Conservation (phyloP, 92 coral and sea anemone genomes). For the Isaurus tuberculatus region DNA sequence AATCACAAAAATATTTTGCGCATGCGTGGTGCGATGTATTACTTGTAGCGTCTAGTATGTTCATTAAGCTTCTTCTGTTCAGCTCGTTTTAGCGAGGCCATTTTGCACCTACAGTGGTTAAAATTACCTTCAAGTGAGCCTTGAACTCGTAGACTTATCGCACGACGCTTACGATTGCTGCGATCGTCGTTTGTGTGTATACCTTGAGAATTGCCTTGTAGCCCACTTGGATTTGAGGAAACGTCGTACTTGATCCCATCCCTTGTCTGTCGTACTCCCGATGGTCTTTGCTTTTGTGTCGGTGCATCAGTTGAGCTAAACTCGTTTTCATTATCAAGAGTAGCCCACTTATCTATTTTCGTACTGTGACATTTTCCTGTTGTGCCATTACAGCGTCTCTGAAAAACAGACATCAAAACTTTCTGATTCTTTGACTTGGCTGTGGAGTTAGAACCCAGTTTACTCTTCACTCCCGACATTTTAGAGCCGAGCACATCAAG, state of each 20-base stretch:
- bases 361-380: neutral
- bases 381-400: neutral
- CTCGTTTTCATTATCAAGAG: slow-evolving; percentile 6
- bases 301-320: neutral
- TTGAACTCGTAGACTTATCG: neutral
- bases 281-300: neutral
- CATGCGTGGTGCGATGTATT: no score
- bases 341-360: slow-evolving; percentile 3
- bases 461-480: neutral
- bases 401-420: neutral
- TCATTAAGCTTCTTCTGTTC: no score
- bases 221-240: no score
- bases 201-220: no score
- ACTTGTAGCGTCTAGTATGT: no score
- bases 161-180: no score
- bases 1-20: no score
- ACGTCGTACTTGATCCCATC: neutral
- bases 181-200: no score
- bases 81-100: no score
- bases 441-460: neutral
- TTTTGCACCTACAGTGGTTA: no score
- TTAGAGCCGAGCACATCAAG: neutral
- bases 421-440: neutral
- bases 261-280: neutral
- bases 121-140: neutral